Conservation (phyloP, 2,888 invertebrate genomes). For the Ormyrus pomaceus region DNA sequence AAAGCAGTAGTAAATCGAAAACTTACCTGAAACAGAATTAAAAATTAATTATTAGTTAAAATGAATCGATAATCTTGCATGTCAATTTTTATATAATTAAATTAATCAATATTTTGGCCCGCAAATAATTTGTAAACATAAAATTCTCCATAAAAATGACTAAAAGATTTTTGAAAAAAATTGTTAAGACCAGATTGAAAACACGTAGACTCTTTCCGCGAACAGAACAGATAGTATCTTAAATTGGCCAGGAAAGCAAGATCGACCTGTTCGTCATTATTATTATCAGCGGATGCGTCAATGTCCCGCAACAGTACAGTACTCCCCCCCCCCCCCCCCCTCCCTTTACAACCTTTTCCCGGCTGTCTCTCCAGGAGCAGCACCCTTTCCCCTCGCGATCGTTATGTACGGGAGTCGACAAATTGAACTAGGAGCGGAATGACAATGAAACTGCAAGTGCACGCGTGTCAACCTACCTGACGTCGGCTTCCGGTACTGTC, state of each 20-base stretch:
- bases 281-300: slow-evolving; percentile 34
- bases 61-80: too few relatives aligned
- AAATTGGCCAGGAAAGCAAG: not conserved
- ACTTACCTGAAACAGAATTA: too few relatives aligned
- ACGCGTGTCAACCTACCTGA: slow-evolving; percentile 28
- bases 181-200: too few relatives aligned
- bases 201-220: too few relatives aligned
- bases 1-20: too few relatives aligned
- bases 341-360: not conserved
- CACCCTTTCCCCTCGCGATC: slow-evolving; percentile 4
- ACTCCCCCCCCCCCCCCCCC: not conserved
- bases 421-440: slow-evolving; percentile 56
- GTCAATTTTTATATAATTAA: too few relatives aligned
- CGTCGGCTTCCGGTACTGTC: slow-evolving; percentile 36
- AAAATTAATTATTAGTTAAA: too few relatives aligned
- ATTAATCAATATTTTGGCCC: too few relatives aligned
- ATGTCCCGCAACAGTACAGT: slow-evolving; percentile 13
- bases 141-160: too few relatives aligned
- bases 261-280: slow-evolving; percentile 36
- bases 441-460: slow-evolving; percentile 56
- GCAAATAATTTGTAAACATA: too few relatives aligned
- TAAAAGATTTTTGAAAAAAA: too few relatives aligned
- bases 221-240: too few relatives aligned
- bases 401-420: slow-evolving; percentile 39
- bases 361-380: not conserved